Percentiles rank a stretch among this genome's conserved stretches.
Conservation (phyloP, 1,140 invertebrate genomes). For the Antheraea mylitta region DNA sequence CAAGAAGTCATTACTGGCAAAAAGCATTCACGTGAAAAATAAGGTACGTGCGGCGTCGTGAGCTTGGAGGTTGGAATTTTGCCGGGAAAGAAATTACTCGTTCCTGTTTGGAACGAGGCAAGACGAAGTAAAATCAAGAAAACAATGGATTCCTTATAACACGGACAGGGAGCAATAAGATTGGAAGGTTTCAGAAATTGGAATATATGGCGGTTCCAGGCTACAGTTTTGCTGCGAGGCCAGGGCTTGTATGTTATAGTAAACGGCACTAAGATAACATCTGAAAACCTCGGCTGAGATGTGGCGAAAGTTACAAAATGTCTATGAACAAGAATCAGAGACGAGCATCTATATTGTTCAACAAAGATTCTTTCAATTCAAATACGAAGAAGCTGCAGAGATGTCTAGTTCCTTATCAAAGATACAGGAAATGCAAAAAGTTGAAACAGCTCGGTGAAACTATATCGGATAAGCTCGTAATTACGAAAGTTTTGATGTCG, state of each 20-base stretch:
- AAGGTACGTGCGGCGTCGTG: neutral
- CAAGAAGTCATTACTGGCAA: neutral
- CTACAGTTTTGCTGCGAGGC: slow-evolving; percentile 12
- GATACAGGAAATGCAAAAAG: slow-evolving; percentile 19
- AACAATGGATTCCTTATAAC: too few species aligned
- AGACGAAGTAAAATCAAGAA: neutral
- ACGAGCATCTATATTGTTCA: slow-evolving; percentile 21
- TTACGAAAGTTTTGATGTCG: slow-evolving; percentile 20
- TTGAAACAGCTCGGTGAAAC: slow-evolving; percentile 19
- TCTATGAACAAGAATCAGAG: slow-evolving; percentile 19
- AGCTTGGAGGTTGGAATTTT: neutral
- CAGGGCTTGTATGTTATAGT: slow-evolving; percentile 17
- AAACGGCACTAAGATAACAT: slow-evolving; percentile 12
- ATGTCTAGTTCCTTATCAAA: slow-evolving; percentile 21
- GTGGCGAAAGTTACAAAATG: slow-evolving; percentile 16
- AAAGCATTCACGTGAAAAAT: neutral
- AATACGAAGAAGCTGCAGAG: slow-evolving; percentile 18
- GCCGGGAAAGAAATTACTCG: neutral
- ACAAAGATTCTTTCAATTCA: slow-evolving; percentile 22
- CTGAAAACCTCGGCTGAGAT: slow-evolving; percentile 16
- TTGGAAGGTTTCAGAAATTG: slow-evolving; percentile 20
- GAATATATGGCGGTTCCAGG: slow-evolving; percentile 24
- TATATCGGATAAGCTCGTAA: slow-evolving; percentile 18
- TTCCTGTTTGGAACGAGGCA: slow-evolving; percentile 5
- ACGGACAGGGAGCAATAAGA: too few species aligned